A percentile compares a stretch with the other conserved stretches of the same genome.
Evolutionary conservation across 2,888 invertebrate genomes (phyloP).

Genomic region (Calameuta pallipes): DNA sequence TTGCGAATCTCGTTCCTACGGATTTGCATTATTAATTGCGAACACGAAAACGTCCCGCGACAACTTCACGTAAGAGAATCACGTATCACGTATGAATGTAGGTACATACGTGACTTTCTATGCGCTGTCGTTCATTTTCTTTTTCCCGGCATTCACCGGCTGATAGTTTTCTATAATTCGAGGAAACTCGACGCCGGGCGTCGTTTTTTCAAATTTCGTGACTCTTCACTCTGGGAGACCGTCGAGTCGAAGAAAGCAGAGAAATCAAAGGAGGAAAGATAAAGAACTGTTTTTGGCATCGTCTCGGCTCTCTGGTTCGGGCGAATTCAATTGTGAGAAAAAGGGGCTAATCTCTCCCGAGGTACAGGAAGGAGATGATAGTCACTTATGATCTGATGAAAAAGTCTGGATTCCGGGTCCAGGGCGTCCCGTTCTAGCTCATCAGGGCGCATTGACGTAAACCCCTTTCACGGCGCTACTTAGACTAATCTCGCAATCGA

Average conservation of each 20-base stretch:
- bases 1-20: neutral
- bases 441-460: conserved; percentile 29
- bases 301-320: neutral
- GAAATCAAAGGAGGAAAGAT: neutral
- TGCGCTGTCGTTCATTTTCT: neutral
- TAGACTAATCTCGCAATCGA: conserved; percentile 61
- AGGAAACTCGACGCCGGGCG: neutral
- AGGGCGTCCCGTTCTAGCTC: conserved; percentile 20
- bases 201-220: neutral
- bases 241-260: neutral
- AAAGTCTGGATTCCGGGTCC: neutral
- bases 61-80: neutral
- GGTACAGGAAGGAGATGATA: neutral
- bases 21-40: neutral
- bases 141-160: neutral
- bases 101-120: neutral
- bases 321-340: neutral
- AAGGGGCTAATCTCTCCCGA: neutral
- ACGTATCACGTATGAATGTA: neutral
- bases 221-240: neutral
- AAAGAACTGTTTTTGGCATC: neutral
- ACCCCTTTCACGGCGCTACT: conserved; percentile 44
- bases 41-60: neutral
- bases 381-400: neutral
- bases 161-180: neutral